These are phyloP conservation scores for Erebia ligea DNA, from an alignment of 2,888 invertebrate genomes.

Conservation along the genomic window DNA sequence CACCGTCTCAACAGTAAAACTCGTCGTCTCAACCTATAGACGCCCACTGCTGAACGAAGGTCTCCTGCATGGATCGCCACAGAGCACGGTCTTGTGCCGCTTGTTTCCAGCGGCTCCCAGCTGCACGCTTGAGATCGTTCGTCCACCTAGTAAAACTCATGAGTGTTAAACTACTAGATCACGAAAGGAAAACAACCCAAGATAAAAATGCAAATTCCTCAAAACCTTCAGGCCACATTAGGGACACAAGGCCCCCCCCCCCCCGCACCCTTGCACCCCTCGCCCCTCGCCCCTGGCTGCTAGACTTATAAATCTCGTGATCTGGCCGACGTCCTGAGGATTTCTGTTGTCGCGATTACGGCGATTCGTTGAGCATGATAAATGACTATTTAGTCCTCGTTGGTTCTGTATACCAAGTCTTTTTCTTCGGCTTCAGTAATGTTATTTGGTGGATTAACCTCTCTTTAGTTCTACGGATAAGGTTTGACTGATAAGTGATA, in stretches of 20 bases:
- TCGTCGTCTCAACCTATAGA: no score
- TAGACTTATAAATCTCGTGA: slow-evolving; percentile 67
- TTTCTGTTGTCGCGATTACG: slow-evolving; percentile 46
- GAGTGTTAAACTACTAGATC: background rate
- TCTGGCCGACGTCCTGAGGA: slow-evolving; percentile 53
- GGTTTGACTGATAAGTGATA: background rate
- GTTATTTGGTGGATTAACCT: slow-evolving; percentile 1
- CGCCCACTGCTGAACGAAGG: no score
- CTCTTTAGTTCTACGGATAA: background rate
- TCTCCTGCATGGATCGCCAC: no score
- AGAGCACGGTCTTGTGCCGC: no score
- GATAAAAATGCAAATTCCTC: slow-evolving; percentile 48
- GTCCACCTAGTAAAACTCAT: no score
- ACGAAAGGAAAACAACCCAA: slow-evolving; percentile 30
- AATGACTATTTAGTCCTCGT: slow-evolving; percentile 37
- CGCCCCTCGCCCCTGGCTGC: slow-evolving; percentile 30
- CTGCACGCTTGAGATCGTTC: no score
- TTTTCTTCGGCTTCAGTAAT: slow-evolving; percentile 10
- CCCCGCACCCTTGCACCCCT: background rate
- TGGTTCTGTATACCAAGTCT: slow-evolving; percentile 5
- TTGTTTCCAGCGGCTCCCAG: no score
- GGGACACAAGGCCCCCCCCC: slow-evolving; percentile 57
- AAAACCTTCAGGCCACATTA: slow-evolving; percentile 56
- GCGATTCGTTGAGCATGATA: slow-evolving; percentile 44
- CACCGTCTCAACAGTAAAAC: no score